Evolutionary conservation across 2,797 vertebrate genomes (phyloP).

Genomic region (Eospalax fontanierii): DNA sequence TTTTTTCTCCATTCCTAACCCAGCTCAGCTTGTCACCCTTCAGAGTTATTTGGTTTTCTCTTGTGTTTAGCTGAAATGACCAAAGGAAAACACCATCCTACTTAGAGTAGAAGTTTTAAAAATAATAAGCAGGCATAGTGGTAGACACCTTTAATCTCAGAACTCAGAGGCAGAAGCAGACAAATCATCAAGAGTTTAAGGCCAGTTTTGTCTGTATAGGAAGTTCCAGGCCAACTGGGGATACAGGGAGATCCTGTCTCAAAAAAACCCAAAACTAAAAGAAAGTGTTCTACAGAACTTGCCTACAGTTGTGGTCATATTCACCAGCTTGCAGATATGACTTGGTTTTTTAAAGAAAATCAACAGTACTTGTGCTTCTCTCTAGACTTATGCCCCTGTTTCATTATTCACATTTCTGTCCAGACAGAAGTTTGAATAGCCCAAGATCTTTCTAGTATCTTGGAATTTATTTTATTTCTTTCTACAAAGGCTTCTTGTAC

Average conservation of each 20-base stretch:
- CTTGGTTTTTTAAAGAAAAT: conserved; percentile 50
- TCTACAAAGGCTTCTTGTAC: conserved; percentile 25
- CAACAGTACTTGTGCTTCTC: conserved; percentile 32
- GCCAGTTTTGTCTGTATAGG: too few species aligned
- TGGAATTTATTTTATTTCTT: conserved; percentile 74
- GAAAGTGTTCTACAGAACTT: conserved; percentile 30
- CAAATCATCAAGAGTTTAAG: too few species aligned
- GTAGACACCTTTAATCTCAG: too few species aligned
- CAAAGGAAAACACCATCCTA: conserved; percentile 37
- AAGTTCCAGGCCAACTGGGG: too few species aligned
- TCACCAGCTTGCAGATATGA: conserved; percentile 48
- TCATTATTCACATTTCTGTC: conserved; percentile 72
- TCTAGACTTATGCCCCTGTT: conserved; percentile 40
- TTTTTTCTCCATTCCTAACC: neutral
- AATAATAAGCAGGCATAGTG: too few species aligned
- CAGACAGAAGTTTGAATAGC: conserved; percentile 72
- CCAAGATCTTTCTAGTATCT: conserved; percentile 64
- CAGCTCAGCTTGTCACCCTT: conserved; percentile 9
- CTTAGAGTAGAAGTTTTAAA: neutral
- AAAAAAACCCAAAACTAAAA: too few species aligned
- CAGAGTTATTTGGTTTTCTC: conserved; percentile 41
- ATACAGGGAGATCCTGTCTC: too few species aligned
- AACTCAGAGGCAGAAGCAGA: too few species aligned
- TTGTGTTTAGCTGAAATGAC: conserved; percentile 31
- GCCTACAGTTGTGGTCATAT: conserved; percentile 63